phyloP scores from a whole-genome alignment of 2,113 vertebrate genomes.

The Phylloscopus trochiloides region DNA sequence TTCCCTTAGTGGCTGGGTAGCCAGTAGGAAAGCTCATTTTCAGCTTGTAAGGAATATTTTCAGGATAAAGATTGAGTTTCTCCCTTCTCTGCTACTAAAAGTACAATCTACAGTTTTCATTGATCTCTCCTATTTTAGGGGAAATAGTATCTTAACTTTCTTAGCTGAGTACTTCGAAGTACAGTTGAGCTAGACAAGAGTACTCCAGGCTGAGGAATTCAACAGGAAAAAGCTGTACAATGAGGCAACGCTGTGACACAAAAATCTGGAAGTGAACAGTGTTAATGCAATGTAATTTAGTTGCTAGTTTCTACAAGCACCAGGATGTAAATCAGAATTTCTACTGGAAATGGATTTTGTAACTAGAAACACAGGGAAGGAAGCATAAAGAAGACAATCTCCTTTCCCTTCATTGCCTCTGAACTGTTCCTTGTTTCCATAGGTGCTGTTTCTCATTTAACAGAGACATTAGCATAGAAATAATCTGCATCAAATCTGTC shows the following conservation, averaged over 20 bases:
- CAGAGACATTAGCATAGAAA: constrained; percentile 49
- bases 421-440: constrained; percentile 3
- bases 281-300: not conserved
- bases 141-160: not conserved
- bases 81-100: not conserved
- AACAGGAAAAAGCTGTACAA: not conserved
- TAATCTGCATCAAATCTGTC: constrained; percentile 13
- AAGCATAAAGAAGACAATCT: not conserved
- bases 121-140: not conserved
- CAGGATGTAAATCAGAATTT: not conserved
- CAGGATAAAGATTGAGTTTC: not conserved
- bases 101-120: not conserved
- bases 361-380: not conserved
- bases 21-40: not conserved
- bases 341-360: not conserved
- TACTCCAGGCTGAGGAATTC: not conserved
- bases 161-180: not conserved
- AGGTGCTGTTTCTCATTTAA: constrained; percentile 49
- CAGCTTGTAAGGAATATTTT: not conserved
- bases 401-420: not conserved
- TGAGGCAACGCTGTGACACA: not conserved
- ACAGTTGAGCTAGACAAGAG: not conserved
- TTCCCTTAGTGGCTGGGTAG: not conserved
- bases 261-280: not conserved
- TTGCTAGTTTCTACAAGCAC: not conserved